Evolutionary conservation across 2,888 invertebrate genomes (phyloP).

Genomic region (Sminthurinus aureus): DNA sequence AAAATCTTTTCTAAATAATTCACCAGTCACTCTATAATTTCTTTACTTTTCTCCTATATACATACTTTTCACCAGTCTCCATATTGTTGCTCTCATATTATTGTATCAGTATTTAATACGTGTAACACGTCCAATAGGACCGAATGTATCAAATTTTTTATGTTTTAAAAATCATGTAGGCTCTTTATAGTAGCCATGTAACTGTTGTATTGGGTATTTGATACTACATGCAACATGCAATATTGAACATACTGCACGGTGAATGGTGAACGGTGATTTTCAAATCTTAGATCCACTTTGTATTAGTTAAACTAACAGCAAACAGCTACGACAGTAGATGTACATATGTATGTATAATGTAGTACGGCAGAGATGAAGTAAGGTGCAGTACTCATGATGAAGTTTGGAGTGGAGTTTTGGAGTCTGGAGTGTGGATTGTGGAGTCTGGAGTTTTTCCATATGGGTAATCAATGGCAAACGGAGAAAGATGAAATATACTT

Average conservation of each 20-base stretch:
- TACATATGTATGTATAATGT: background rate
- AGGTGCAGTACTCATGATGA: conserved; percentile 10
- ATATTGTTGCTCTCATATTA: conserved; percentile 1
- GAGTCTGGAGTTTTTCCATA: background rate
- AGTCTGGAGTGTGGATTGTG: too few species aligned
- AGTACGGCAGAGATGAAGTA: background rate
- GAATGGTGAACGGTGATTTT: too few species aligned
- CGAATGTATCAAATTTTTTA: background rate
- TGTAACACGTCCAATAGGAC: background rate
- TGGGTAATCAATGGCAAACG: background rate
- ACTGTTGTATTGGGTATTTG: too few species aligned
- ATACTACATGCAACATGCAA: too few species aligned
- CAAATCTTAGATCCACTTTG: background rate
- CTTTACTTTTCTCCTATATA: conserved; percentile 1
- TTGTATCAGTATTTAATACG: background rate
- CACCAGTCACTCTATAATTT: conserved; percentile 31
- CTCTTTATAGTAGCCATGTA: too few species aligned
- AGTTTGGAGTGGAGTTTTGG: background rate
- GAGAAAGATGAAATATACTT: background rate
- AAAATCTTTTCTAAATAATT: conserved; percentile 24
- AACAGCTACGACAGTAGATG: background rate
- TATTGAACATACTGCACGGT: too few species aligned
- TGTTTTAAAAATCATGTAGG: background rate
- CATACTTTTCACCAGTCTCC: too few species aligned
- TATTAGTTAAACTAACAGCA: conserved; percentile 5